Percentiles rank a stretch among this genome's conserved stretches.
Evolutionary conservation across 2,888 invertebrate species (phyloP).

Genomic region (Harpalus rubripes): DNA sequence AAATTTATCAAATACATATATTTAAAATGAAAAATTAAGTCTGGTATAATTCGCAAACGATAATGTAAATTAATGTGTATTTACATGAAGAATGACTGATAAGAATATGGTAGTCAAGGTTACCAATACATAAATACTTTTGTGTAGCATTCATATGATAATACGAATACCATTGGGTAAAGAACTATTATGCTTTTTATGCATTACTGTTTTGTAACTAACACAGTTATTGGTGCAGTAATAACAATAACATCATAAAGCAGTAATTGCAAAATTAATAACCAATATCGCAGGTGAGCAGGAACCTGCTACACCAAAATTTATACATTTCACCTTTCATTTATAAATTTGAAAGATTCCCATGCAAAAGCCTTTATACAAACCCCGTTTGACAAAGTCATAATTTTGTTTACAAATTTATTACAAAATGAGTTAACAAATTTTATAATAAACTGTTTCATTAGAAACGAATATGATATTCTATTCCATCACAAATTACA

Average conservation of each 20-base stretch:
- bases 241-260: background rate
- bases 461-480: too few species aligned
- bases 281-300: too few species aligned
- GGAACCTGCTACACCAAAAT: too few species aligned
- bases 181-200: background rate
- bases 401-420: too few species aligned
- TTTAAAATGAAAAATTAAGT: background rate
- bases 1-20: background rate
- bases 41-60: background rate
- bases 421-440: too few species aligned
- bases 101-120: background rate
- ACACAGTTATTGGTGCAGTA: background rate
- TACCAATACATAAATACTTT: background rate
- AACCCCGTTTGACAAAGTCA: too few species aligned
- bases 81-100: background rate
- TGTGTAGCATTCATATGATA: slow-evolving; percentile 4
- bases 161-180: background rate
- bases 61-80: background rate
- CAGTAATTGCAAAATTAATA: too few species aligned
- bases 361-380: too few species aligned
- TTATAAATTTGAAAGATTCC: too few species aligned
- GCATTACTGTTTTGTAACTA: background rate
- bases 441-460: too few species aligned
- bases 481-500: too few species aligned
- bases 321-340: too few species aligned